Conservation (phyloP, 2,888 invertebrate genomes). For the Drosophila multiciliata region DNA sequence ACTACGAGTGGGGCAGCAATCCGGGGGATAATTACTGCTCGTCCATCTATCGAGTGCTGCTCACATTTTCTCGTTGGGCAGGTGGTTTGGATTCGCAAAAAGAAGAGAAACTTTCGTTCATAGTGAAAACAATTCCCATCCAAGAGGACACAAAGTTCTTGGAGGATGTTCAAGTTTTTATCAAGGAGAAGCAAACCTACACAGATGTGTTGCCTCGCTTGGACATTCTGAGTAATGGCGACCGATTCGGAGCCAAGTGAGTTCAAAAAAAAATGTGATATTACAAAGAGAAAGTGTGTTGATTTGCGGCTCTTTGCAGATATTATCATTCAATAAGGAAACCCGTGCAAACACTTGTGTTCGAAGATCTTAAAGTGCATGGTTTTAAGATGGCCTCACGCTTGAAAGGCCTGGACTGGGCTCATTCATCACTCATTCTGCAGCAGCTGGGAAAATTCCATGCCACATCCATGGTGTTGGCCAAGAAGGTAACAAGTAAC, state of each 20-base stretch:
- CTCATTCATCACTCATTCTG: constrained; percentile 85
- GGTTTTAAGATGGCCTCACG: constrained; percentile 86
- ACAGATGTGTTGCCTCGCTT: constrained; percentile 83
- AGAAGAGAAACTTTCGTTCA: constrained; percentile 69
- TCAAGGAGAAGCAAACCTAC: constrained; percentile 85
- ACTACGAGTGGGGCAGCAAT: constrained; percentile 79
- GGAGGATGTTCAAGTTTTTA: constrained; percentile 84
- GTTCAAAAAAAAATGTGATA: constrained; percentile 12
- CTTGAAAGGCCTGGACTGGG: constrained; percentile 86
- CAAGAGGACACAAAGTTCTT: constrained; percentile 74
- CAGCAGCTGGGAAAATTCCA: constrained; percentile 86
- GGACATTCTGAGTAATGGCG: constrained; percentile 81
- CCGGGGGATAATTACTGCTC: constrained; percentile 83
- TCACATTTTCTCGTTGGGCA: constrained; percentile 56
- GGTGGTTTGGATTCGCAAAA: constrained; percentile 30
- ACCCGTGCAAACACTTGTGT: constrained; percentile 82
- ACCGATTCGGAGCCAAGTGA: constrained; percentile 78
- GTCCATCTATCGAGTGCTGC: constrained; percentile 77
- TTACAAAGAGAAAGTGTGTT: background rate
- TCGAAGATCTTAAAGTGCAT: constrained; percentile 86
- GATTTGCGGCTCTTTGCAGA: constrained; percentile 38
- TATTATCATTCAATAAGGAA: constrained; percentile 71
- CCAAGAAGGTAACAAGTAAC: constrained; percentile 84
- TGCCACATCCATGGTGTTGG: constrained; percentile 86
- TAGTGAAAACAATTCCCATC: constrained; percentile 82